Conservation (phyloP, 1,140 invertebrate species). For the Ceratitis capitata region DNA sequence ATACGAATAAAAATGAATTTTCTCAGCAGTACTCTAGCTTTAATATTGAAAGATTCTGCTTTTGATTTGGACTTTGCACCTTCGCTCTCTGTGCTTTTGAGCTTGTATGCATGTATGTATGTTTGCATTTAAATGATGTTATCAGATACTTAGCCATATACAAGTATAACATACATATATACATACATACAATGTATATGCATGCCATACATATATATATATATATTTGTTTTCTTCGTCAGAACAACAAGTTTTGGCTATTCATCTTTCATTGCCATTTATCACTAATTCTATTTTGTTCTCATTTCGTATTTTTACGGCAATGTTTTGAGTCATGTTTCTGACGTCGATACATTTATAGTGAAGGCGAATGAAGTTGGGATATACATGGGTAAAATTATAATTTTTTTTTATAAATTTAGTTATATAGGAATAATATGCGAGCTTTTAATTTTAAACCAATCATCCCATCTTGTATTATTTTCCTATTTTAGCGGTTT, state of each 20-base stretch:
- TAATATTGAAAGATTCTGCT: background rate
- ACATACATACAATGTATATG: background rate
- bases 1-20: conserved; percentile 3
- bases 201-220: background rate
- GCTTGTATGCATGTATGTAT: too few species aligned
- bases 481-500: too few species aligned
- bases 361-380: too few species aligned
- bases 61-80: conserved; percentile 11
- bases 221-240: background rate
- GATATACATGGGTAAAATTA: too few species aligned
- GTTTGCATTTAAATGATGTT: too few species aligned
- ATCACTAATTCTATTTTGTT: background rate
- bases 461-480: too few species aligned
- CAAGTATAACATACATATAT: background rate
- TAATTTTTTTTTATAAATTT: too few species aligned
- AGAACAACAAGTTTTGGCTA: background rate
- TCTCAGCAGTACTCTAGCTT: background rate
- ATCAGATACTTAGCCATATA: background rate
- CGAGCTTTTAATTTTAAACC: too few species aligned
- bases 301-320: background rate
- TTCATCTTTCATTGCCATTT: background rate
- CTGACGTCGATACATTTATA: too few species aligned
- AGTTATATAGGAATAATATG: too few species aligned
- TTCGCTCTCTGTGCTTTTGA: background rate
- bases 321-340: too few species aligned